These are phyloP conservation scores for Anomalospiza imberbis DNA, from an alignment of 2,797 vertebrate genomes.

Conservation along the genomic window DNA sequence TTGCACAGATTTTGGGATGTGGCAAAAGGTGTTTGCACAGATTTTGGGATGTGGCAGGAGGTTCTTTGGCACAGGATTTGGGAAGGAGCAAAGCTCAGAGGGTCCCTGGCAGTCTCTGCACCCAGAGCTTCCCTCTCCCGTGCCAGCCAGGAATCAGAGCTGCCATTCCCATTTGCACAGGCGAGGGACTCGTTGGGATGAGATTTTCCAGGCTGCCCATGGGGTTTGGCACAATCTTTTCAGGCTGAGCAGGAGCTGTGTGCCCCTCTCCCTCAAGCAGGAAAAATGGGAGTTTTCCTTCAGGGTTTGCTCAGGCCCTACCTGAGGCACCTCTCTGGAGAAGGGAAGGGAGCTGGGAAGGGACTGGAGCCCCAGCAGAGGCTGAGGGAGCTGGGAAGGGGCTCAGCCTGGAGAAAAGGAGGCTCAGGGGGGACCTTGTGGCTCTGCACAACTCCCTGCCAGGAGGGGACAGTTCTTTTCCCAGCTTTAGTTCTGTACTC, in stretches of 20 bases:
- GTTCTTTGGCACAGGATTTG: neutral
- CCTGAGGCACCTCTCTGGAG: neutral
- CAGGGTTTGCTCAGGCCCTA: neutral
- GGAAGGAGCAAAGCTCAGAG: neutral
- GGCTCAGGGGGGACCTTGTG: fast-evolving
- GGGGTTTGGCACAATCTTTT: neutral
- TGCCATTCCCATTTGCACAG: neutral
- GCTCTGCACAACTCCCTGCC: neutral
- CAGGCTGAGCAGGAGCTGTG: neutral
- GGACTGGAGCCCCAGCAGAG: neutral
- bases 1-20: neutral
- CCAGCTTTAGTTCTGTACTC: neutral
- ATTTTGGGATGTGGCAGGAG: neutral
- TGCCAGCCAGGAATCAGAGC: neutral
- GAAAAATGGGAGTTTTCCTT: fast-evolving
- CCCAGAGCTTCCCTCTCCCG: neutral
- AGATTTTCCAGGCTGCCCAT: neutral
- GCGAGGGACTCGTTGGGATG: neutral
- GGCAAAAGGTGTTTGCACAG: too few relatives aligned
- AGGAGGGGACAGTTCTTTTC: neutral
- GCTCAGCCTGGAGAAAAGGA: neutral
- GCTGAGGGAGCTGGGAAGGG: neutral
- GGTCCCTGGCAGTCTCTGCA: neutral
- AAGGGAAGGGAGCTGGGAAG: neutral
- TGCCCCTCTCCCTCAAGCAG: neutral